phyloP scores from a whole-genome alignment of 2,113 vertebrate species.

The Puma concolor region DNA sequence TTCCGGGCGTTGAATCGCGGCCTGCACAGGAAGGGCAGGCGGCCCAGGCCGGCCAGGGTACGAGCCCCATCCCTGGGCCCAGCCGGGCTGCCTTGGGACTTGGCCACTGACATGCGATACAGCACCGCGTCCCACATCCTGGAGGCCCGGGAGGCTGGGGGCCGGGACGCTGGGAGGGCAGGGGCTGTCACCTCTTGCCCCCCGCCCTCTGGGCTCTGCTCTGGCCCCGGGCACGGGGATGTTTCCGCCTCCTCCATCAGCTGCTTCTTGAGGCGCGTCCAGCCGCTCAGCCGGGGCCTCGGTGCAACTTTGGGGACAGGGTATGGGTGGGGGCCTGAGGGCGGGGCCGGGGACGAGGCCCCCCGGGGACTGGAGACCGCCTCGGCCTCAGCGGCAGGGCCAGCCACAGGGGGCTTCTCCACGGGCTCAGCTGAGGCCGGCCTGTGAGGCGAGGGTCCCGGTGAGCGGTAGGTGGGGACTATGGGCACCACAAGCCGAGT shows the following conservation, averaged over 20 bases:
- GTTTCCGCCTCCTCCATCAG: constrained; percentile 89
- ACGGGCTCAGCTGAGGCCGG: fast-evolving
- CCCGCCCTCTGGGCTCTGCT: neutral
- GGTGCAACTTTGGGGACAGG: constrained; percentile 75
- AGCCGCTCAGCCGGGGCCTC: constrained; percentile 87
- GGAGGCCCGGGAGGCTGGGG: constrained; percentile 83
- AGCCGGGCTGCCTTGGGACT: constrained; percentile 79
- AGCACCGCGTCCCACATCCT: constrained; percentile 97
- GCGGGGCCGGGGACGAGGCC: fast-evolving
- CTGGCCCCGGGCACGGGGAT: constrained; percentile 78
- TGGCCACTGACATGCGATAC: constrained; percentile 91
- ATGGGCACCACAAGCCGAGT: constrained; percentile 41
- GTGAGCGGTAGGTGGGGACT: neutral
- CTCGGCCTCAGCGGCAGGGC: fast-evolving
- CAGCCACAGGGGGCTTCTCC: fast-evolving
- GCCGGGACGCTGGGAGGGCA: fast-evolving
- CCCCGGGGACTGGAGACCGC: fast-evolving
- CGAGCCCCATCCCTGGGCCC: constrained; percentile 64
- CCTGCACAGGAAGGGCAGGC: constrained; percentile 91
- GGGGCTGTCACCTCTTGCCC: neutral
- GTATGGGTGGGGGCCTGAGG: neutral
- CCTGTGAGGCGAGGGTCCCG: neutral
- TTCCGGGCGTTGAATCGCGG: constrained; percentile 95
- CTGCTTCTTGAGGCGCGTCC: constrained; percentile 93
- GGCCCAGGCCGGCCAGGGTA: constrained; percentile 44